Evolutionary conservation across 2,797 vertebrate species (phyloP), one percentile per base, ranked within the genome.

Genomic region (Chromis chromis): DNA sequence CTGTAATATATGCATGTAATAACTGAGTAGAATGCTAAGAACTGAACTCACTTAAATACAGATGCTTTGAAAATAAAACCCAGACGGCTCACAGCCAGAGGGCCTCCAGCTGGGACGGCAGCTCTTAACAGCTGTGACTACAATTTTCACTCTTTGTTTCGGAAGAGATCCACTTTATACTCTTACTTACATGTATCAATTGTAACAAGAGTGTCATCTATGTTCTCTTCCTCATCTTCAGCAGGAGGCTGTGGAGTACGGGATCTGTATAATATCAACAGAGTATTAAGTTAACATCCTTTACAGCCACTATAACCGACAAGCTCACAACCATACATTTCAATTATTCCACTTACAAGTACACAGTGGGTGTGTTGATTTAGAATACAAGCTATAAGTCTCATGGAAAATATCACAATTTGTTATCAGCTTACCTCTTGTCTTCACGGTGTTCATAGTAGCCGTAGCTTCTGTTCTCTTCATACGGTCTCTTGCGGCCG

Each of bases 391-490:
- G 40, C 40, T 17, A 17, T 13, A 17, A 42, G 40, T 9, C 16
- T 4, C 5, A 42, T 42, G 40, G 6, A 8, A 48, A 48, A n/a
- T 21, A 48, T 48, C n/a, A 49, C 3, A 21, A n/a, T 21, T 49
- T 49, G 28, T 1, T 6, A 39, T 19, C 8, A n/a, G 12, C 16
- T 3, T 79, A 97, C 97, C 96, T 96, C 50, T 96, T 96, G 11
- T 97, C 96, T 52, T 98, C 96, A 0, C 97, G 95, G 74, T 97
- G 96, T 67, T 97, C 97, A 0, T 97, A 98, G 87, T 96, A 98
- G 11, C 94, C 91, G 14, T 96, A 95, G 10, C 96, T 91, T 48
- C 95, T 89, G 71, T 84, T 95, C 19, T 97, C 96, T 24, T 97
- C 96, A 1, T 95, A 92, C 0, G 96, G 90, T 68, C 97, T 95